Evolutionary conservation across 2,113 vertebrate genomes (phyloP).

Genomic region (Scophthalmus maximus): DNA sequence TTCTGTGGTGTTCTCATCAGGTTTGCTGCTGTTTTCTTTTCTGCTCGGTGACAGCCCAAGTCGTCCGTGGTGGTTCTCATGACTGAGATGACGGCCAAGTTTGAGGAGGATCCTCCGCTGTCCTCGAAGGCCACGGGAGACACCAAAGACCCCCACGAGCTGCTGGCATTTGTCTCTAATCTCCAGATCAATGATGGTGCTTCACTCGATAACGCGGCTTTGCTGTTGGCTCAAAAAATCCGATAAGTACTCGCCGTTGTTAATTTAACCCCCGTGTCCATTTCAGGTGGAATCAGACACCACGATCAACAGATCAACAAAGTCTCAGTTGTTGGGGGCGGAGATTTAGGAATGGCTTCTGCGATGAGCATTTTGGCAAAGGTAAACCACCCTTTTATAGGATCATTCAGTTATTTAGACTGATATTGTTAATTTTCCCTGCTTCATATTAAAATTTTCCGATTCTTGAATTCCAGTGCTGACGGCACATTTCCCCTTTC

Average conservation of each 20-base stretch:
- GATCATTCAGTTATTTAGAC: neutral
- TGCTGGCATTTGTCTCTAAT: conserved; percentile 87
- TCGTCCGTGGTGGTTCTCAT: conserved; percentile 88
- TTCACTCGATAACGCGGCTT: neutral
- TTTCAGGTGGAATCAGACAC: conserved; percentile 70
- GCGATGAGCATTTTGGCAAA: conserved; percentile 92
- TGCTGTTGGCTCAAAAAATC: neutral
- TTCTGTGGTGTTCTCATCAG: neutral
- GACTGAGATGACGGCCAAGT: conserved; percentile 92
- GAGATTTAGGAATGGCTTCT: conserved; percentile 92
- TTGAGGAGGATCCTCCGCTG: conserved; percentile 93
- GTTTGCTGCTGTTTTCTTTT: neutral
- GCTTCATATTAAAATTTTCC: neutral
- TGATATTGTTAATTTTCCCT: no score
- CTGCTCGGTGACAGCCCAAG: conserved; percentile 85
- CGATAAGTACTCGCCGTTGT: neutral
- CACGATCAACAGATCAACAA: conserved; percentile 78
- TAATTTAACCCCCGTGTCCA: neutral
- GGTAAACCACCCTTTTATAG: conserved; percentile 66
- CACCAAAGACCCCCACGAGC: conserved; percentile 84
- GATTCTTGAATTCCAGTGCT: neutral
- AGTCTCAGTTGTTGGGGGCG: conserved; percentile 92
- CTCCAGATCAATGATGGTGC: conserved; percentile 88
- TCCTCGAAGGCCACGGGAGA: conserved; percentile 81
- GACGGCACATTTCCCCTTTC: neutral